These are phyloP conservation scores for Plagodis pulveraria DNA, from an alignment of 2,888 invertebrate genomes.

Conservation along the genomic window DNA sequence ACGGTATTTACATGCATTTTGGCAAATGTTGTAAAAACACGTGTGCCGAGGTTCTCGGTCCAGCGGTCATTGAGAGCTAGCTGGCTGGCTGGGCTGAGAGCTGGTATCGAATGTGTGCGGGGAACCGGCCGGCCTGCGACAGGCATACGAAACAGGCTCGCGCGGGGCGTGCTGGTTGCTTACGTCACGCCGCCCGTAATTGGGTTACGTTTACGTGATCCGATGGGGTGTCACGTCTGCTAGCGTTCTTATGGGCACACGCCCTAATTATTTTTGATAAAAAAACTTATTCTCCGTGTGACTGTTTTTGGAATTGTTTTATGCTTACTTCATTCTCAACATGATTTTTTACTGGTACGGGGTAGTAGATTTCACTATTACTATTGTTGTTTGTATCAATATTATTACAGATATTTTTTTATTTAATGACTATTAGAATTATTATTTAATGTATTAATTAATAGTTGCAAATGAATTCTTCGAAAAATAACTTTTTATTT, in stretches of 20 bases:
- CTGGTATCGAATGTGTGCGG: constrained; percentile 77
- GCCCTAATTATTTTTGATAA: constrained; percentile 72
- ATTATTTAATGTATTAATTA: no score
- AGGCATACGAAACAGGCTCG: constrained; percentile 77
- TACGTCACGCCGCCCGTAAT: constrained; percentile 79
- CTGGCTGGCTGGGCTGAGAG: constrained; percentile 71
- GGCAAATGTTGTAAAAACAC: constrained; percentile 69
- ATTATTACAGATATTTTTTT: no score
- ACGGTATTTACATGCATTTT: constrained; percentile 75
- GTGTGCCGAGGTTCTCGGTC: constrained; percentile 86
- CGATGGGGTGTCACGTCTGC: constrained; percentile 66
- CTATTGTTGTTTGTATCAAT: no score
- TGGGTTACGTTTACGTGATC: constrained; percentile 83
- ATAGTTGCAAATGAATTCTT: no score
- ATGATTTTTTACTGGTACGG: no score
- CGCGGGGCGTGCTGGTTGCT: constrained; percentile 39
- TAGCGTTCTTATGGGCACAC: constrained; percentile 61
- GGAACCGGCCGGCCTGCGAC: constrained; percentile 75
- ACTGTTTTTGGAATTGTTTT: no score
- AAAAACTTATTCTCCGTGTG: constrained; percentile 31
- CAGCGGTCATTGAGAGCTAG: constrained; percentile 87
- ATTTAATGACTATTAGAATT: no score
- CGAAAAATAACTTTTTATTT: no score
- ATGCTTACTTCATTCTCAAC: no score
- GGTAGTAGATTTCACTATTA: no score